A percentile compares a stretch with the other conserved stretches of the same genome.
phyloP scores from a whole-genome alignment of 2,113 vertebrate species.

The Gambusia affinis region DNA sequence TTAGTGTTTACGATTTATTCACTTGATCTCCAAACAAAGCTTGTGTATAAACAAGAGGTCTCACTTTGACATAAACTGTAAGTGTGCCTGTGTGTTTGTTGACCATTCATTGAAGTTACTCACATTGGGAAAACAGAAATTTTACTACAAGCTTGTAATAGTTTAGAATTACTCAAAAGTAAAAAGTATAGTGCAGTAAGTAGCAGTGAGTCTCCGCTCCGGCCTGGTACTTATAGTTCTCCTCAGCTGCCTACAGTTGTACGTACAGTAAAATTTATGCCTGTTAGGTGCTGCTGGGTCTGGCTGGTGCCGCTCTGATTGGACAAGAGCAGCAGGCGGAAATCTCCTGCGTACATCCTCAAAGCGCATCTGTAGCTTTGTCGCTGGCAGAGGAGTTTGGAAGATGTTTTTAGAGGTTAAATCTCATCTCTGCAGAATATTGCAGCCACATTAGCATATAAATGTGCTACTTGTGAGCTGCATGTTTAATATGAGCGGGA shows the following conservation, averaged over 20 bases:
- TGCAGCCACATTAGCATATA: slow-evolving; percentile 78
- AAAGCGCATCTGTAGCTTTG: slow-evolving; percentile 45
- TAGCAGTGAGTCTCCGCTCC: slow-evolving; percentile 22
- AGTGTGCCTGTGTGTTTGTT: too few relatives aligned
- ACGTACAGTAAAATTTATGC: slow-evolving; percentile 11
- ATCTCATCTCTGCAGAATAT: slow-evolving; percentile 71
- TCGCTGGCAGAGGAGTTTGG: slow-evolving; percentile 58
- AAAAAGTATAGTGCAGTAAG: too few relatives aligned
- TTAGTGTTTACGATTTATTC: too few relatives aligned
- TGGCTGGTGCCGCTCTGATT: slow-evolving; percentile 36
- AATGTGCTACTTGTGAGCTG: slow-evolving; percentile 76
- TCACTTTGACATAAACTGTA: too few relatives aligned
- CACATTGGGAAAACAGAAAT: too few relatives aligned
- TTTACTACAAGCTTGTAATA: too few relatives aligned
- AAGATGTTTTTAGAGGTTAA: slow-evolving; percentile 76
- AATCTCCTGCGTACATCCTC: slow-evolving; percentile 62
- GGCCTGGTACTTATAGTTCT: neutral
- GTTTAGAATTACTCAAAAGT: too few relatives aligned
- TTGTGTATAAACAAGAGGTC: too few relatives aligned
- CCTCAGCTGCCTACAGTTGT: neutral
- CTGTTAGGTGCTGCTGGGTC: slow-evolving; percentile 5
- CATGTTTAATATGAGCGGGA: slow-evolving; percentile 74
- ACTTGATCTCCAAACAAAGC: too few relatives aligned
- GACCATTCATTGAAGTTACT: too few relatives aligned
- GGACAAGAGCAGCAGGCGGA: slow-evolving; percentile 63